Percentiles rank a stretch among this genome's conserved stretches.
Conservation (phyloP, 2,797 vertebrate genomes). For the Gadopsis bispinosus region DNA sequence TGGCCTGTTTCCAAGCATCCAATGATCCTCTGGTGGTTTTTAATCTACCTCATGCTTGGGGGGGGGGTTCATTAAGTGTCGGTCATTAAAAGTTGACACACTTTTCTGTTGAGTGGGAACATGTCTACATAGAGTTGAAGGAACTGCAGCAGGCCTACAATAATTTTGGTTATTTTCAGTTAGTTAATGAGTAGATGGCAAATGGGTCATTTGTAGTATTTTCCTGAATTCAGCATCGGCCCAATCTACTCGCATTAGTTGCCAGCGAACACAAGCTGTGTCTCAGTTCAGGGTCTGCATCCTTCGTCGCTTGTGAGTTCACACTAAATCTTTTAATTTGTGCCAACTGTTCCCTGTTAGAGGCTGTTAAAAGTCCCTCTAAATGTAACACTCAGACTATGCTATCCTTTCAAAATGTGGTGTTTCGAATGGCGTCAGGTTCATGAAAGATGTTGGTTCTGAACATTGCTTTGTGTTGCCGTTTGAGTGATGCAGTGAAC, state of each 20-base stretch:
- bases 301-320: too few relatives aligned
- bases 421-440: too few relatives aligned
- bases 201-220: too few relatives aligned
- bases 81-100: slow-evolving; percentile 31
- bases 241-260: too few relatives aligned
- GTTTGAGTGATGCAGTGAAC: neutral
- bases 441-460: neutral
- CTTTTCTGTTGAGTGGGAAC: neutral
- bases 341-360: too few relatives aligned
- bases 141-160: neutral
- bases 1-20: slow-evolving; percentile 35
- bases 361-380: too few relatives aligned
- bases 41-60: slow-evolving; percentile 19
- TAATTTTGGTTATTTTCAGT: neutral
- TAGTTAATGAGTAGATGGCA: neutral
- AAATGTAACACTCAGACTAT: too few relatives aligned
- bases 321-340: neutral
- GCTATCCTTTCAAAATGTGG: too few relatives aligned
- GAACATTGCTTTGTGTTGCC: neutral
- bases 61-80: neutral
- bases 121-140: neutral
- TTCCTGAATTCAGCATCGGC: too few relatives aligned
- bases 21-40: slow-evolving; percentile 32
- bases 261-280: too few relatives aligned
- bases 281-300: too few relatives aligned